Evolutionary conservation across 23 tunicate species (phyloP).

Genomic region (Diplosoma virens): DNA sequence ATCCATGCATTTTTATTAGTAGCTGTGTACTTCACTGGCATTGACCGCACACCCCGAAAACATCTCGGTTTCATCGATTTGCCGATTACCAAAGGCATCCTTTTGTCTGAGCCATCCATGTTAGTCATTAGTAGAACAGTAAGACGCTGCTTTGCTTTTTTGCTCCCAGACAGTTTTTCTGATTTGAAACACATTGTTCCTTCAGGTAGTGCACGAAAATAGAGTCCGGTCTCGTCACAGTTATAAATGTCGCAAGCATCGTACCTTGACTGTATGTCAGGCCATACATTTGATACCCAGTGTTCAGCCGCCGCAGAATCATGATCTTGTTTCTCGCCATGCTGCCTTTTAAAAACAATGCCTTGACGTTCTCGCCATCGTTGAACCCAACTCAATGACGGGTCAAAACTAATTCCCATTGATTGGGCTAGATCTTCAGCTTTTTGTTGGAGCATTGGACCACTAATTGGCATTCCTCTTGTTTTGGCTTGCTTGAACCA

Average conservation of each 20-base stretch:
- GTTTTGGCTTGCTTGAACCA: constrained; percentile 31
- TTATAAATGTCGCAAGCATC: neutral
- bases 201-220: constrained; percentile 16
- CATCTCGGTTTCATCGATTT: constrained; percentile 27
- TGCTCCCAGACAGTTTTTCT: constrained; percentile 20
- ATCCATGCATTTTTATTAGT: constrained; percentile 28
- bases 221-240: no score
- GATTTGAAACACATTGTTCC: constrained; percentile 27
- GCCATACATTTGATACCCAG: constrained; percentile 30
- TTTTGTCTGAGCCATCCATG: constrained; percentile 36
- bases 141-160: constrained; percentile 31
- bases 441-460: constrained; percentile 26
- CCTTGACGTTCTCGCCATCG: constrained; percentile 13
- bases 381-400: constrained; percentile 9
- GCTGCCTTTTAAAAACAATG: constrained; percentile 21
- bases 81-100: constrained; percentile 11
- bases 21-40: constrained; percentile 13
- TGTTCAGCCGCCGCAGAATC: constrained; percentile 21
- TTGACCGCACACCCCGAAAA: constrained; percentile 14
- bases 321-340: constrained; percentile 23
- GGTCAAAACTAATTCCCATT: constrained; percentile 17
- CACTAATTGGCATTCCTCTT: constrained; percentile 17
- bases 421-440: constrained; percentile 7
- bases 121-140: constrained; percentile 12
- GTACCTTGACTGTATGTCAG: constrained; percentile 9